These are phyloP conservation scores for Amblyjoppa fuscipennis DNA, from an alignment of 2,888 invertebrate genomes.

Conservation along the genomic window DNA sequence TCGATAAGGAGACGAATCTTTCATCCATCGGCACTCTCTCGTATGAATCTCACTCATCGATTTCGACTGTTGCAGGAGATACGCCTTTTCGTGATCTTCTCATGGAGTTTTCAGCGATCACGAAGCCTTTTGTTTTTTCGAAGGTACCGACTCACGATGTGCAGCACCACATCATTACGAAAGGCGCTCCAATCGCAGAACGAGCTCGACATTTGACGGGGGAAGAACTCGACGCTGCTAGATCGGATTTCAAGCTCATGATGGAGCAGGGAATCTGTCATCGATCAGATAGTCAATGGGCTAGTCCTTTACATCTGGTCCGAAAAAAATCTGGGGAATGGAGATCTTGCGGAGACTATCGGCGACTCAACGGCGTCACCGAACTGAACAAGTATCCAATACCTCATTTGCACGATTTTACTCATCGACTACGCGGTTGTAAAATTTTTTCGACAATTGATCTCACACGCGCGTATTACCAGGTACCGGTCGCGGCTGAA, in stretches of 20 bases:
- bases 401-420: slow-evolving; percentile 74
- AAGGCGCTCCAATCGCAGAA: slow-evolving; percentile 69
- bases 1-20: slow-evolving; percentile 62
- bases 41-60: background rate
- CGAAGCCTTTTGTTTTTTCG: slow-evolving; percentile 39
- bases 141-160: slow-evolving; percentile 62
- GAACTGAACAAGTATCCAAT: slow-evolving; percentile 75
- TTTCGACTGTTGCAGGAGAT: slow-evolving; percentile 44
- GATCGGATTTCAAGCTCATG: slow-evolving; percentile 70
- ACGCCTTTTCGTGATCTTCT: slow-evolving; percentile 56
- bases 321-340: slow-evolving; percentile 69
- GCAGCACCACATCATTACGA: slow-evolving; percentile 61
- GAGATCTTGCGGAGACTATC: slow-evolving; percentile 76
- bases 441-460: slow-evolving; percentile 65
- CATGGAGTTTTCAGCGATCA: slow-evolving; percentile 53
- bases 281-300: slow-evolving; percentile 73
- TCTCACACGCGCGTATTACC: slow-evolving; percentile 70
- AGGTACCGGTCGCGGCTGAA: slow-evolving; percentile 70
- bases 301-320: slow-evolving; percentile 71
- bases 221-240: slow-evolving; percentile 69
- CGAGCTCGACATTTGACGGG: slow-evolving; percentile 70
- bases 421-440: slow-evolving; percentile 61
- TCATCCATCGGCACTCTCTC: slow-evolving; percentile 32
- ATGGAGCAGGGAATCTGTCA: slow-evolving; percentile 70
- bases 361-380: slow-evolving; percentile 72